phyloP scores from a whole-genome alignment of 2,797 vertebrate genomes.

The Arctocebus calabarensis region DNA sequence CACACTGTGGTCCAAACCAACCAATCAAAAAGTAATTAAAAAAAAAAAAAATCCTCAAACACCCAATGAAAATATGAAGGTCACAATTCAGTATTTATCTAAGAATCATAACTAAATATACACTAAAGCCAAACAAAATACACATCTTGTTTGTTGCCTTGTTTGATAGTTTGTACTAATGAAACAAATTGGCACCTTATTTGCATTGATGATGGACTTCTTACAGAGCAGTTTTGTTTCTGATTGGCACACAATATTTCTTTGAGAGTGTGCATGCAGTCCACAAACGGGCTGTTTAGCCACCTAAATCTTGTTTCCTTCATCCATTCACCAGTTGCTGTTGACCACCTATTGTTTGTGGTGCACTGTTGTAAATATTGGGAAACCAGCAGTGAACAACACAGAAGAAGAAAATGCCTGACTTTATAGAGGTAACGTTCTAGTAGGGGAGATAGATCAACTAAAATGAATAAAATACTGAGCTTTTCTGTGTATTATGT shows the following conservation, averaged over 20 bases:
- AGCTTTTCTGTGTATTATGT: not conserved
- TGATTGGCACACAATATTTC: not conserved
- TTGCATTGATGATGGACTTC: constrained; percentile 45
- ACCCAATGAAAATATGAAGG: not conserved
- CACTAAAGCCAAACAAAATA: not conserved
- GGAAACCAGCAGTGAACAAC: not conserved
- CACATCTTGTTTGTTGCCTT: not conserved
- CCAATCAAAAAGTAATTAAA: no score
- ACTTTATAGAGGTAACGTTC: not conserved
- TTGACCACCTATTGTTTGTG: not conserved
- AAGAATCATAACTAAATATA: constrained; percentile 27
- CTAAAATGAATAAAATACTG: not conserved
- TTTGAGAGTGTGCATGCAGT: not conserved
- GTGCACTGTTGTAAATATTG: not conserved
- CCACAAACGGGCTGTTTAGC: not conserved
- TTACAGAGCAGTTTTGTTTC: not conserved
- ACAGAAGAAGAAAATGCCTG: not conserved
- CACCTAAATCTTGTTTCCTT: not conserved
- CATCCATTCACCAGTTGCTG: not conserved
- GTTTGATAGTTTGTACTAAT: constrained; percentile 30
- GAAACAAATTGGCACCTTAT: constrained; percentile 1
- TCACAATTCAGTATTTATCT: constrained; percentile 17
- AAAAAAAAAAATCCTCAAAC: not conserved
- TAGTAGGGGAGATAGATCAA: not conserved
- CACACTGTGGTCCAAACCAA: not conserved